phyloP scores from a whole-genome alignment of 1,140 invertebrate genomes.

The Stegodyphus dumicola region DNA sequence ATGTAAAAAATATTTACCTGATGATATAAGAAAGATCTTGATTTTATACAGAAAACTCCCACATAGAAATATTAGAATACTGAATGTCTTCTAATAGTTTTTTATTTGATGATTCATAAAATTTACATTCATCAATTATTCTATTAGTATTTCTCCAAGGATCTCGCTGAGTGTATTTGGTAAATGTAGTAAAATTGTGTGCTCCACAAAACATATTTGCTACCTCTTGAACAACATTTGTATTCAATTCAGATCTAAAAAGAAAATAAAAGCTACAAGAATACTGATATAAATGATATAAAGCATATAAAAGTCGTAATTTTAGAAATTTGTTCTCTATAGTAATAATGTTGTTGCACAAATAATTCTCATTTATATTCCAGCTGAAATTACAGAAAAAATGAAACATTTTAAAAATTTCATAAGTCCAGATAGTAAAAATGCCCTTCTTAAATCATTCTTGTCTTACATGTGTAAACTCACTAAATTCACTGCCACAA shows the following conservation, averaged over 20 bases:
- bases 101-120: constrained; percentile 27
- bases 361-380: too few species aligned
- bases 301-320: too few species aligned
- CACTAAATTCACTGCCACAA: too few species aligned
- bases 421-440: too few species aligned
- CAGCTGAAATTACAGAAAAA: too few species aligned
- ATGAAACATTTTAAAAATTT: too few species aligned
- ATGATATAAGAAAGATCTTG: constrained; percentile 60
- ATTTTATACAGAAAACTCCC: constrained; percentile 56
- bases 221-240: constrained; percentile 31
- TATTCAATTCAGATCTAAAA: constrained; percentile 21
- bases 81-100: constrained; percentile 10
- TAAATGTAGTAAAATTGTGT: constrained; percentile 46
- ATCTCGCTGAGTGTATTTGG: constrained; percentile 13
- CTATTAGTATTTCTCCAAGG: constrained; percentile 22
- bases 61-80: constrained; percentile 50
- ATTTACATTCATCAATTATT: constrained; percentile 31
- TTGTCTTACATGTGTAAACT: too few species aligned
- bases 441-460: too few species aligned
- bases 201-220: constrained; percentile 34
- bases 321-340: too few species aligned
- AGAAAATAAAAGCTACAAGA: not conserved
- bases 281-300: too few species aligned
- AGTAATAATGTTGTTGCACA: too few species aligned
- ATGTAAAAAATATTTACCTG: constrained; percentile 31